Conservation (phyloP, 1,140 invertebrate species). For the Littorina saxatilis region DNA sequence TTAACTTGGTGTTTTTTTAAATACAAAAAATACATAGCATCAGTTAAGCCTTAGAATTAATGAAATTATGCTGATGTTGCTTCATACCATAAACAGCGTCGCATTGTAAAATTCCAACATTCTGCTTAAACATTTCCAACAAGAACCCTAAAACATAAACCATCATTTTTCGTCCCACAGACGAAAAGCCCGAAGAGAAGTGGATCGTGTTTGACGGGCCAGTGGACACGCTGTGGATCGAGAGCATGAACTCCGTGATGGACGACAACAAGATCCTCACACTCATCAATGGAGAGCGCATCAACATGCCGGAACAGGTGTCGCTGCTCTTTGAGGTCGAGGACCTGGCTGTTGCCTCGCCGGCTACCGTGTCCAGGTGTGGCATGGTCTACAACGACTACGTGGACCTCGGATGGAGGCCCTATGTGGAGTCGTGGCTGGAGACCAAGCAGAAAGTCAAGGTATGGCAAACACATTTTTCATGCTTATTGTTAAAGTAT, state of each 20-base stretch:
- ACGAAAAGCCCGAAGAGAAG: conserved; percentile 87
- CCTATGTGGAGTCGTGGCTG: conserved; percentile 88
- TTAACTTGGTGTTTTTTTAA: too few relatives aligned
- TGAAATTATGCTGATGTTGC: too few relatives aligned
- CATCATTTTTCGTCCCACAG: conserved; percentile 68
- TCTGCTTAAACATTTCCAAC: too few relatives aligned
- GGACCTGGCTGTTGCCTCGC: conserved; percentile 88
- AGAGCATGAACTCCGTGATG: conserved; percentile 95
- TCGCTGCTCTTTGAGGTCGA: conserved; percentile 89
- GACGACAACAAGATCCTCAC: conserved; percentile 93
- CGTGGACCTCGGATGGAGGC: conserved; percentile 88
- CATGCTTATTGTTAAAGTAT: background rate
- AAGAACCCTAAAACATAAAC: too few relatives aligned
- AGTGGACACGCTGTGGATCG: conserved; percentile 93
- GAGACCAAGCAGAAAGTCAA: conserved; percentile 71
- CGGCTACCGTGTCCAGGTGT: conserved; percentile 87
- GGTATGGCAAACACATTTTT: conserved; percentile 26
- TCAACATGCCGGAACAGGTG: conserved; percentile 88
- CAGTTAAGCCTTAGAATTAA: too few relatives aligned
- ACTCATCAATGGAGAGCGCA: conserved; percentile 90
- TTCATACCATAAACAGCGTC: too few relatives aligned
- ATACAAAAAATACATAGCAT: too few relatives aligned
- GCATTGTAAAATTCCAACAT: too few relatives aligned
- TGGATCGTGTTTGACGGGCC: conserved; percentile 93
- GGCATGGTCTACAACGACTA: conserved; percentile 82